Conservation (phyloP, 2,888 invertebrate species). For the Megalurothrips usitatus region DNA sequence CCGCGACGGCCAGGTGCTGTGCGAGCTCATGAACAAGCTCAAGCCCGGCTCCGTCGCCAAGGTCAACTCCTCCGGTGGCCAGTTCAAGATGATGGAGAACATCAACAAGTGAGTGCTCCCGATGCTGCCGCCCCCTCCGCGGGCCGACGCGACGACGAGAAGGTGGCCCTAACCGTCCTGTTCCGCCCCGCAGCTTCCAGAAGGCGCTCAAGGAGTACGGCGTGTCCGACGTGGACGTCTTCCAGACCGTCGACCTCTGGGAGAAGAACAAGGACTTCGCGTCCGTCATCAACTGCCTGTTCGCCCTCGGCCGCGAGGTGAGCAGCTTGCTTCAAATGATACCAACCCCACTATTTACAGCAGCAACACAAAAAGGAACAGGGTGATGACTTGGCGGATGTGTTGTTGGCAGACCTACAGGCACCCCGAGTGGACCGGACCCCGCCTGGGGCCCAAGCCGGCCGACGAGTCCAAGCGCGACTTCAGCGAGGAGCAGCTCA, state of each 20-base stretch:
- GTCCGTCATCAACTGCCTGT: constrained; percentile 77
- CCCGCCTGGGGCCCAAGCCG: constrained; percentile 90
- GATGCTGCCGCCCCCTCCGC: neutral
- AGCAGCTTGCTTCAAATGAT: constrained; percentile 40
- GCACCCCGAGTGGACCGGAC: constrained; percentile 79
- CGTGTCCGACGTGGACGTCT: constrained; percentile 84
- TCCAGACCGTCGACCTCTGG: constrained; percentile 95
- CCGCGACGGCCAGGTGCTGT: constrained; percentile 87
- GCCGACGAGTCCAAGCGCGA: constrained; percentile 90
- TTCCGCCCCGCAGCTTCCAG: constrained; percentile 63
- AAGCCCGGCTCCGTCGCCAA: constrained; percentile 82
- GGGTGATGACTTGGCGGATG: neutral
- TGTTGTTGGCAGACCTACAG: constrained; percentile 66
- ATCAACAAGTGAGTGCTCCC: constrained; percentile 73
- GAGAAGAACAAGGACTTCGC: constrained; percentile 84
- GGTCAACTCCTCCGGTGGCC: constrained; percentile 90
- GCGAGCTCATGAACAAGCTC: constrained; percentile 91
- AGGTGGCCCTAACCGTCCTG: neutral
- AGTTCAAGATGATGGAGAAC: constrained; percentile 99
- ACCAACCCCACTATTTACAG: too few species aligned
- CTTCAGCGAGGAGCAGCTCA: constrained; percentile 85
- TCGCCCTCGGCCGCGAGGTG: constrained; percentile 79
- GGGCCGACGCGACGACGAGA: too few species aligned
- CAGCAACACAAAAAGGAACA: neutral
- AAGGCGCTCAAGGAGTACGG: constrained; percentile 82